phyloP scores from a whole-genome alignment of 2,797 vertebrate genomes.

The Graptemys geographica region DNA sequence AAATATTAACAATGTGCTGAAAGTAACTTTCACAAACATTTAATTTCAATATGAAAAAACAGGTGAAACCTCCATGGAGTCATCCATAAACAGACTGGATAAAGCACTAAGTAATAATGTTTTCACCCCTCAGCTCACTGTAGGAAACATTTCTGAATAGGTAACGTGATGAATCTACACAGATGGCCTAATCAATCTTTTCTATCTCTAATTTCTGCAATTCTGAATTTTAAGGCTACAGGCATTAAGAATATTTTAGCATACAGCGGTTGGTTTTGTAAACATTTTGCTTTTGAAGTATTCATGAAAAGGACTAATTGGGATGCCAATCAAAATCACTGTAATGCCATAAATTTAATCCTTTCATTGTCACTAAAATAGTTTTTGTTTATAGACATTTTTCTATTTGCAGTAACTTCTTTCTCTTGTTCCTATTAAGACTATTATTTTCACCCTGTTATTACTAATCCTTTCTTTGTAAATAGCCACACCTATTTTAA shows the following conservation, averaged over 20 bases:
- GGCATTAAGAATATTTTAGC: accelerated
- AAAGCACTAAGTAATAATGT: not conserved
- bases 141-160: constrained; percentile 31
- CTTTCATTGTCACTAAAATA: constrained; percentile 76
- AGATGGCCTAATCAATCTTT: constrained; percentile 1
- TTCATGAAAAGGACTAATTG: constrained; percentile 67
- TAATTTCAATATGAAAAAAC: not conserved
- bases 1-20: not conserved
- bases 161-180: constrained; percentile 6
- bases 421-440: constrained; percentile 90
- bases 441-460: constrained; percentile 93
- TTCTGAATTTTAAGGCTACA: not conserved
- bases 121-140: not conserved
- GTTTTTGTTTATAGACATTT: constrained; percentile 88
- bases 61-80: not conserved
- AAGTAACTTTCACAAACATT: not conserved
- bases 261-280: not conserved
- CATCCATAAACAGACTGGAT: accelerated
- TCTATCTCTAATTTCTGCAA: not conserved
- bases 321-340: constrained; percentile 68
- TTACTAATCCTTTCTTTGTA: constrained; percentile 94
- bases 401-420: constrained; percentile 91
- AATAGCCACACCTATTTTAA: constrained; percentile 96
- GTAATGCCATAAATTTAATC: constrained; percentile 78
- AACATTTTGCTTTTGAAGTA: constrained; percentile 30